Conservation (phyloP, 1,140 invertebrate species). For the Asobara japonica region DNA sequence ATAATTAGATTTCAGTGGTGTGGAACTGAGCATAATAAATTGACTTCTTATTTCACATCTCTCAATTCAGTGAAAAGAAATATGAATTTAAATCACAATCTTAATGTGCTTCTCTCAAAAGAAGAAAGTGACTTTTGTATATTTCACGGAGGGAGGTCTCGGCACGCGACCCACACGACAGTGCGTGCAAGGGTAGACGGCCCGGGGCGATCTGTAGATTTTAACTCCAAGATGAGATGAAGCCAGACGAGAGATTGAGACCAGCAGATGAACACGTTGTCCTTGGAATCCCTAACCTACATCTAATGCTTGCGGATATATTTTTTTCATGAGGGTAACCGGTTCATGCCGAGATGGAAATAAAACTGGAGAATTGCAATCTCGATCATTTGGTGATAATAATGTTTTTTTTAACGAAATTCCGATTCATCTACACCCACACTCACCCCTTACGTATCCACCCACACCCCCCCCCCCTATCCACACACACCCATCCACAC, state of each 20-base stretch:
- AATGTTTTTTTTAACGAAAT: too few species aligned
- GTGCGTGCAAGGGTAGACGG: slow-evolving; percentile 14
- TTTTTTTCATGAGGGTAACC: background rate
- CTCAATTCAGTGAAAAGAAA: background rate
- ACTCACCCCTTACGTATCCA: too few species aligned
- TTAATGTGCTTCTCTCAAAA: background rate
- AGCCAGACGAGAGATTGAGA: slow-evolving; percentile 13
- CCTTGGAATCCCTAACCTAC: slow-evolving; percentile 40
- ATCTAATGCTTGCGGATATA: slow-evolving; percentile 12
- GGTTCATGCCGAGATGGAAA: too few species aligned
- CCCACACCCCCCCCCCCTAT: too few species aligned
- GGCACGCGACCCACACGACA: slow-evolving; percentile 45
- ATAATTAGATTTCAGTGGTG: background rate
- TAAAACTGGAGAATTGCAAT: too few species aligned
- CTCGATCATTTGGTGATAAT: too few species aligned
- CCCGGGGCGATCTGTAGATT: background rate
- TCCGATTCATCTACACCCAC: too few species aligned
- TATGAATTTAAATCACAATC: background rate
- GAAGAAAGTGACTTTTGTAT: slow-evolving; percentile 28
- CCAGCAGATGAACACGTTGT: background rate
- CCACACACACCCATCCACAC: too few species aligned
- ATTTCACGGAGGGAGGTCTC: slow-evolving; percentile 31
- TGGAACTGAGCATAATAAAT: background rate
- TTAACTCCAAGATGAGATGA: slow-evolving; percentile 15
- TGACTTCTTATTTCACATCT: background rate